A percentile compares a stretch with the other conserved stretches of the same genome.
Evolutionary conservation across 1,140 invertebrate genomes (phyloP).

Genomic region (Drosophila orosa): DNA sequence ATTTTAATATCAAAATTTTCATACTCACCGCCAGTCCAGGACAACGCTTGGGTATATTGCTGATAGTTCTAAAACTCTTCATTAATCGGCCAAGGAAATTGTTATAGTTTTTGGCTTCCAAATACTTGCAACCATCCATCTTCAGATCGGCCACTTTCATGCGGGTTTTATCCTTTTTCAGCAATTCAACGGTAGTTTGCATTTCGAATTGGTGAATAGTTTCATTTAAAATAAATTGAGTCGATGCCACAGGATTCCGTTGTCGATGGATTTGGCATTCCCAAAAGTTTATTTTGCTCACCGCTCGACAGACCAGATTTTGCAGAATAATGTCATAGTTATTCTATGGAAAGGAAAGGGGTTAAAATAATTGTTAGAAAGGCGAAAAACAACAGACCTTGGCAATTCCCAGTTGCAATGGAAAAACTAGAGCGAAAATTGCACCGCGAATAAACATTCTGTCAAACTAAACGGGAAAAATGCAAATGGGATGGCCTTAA

Average conservation of each 20-base stretch:
- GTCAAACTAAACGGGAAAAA: constrained; percentile 19
- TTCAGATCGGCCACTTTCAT: constrained; percentile 28
- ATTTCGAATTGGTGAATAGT: constrained; percentile 22
- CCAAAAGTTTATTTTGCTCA: constrained; percentile 3
- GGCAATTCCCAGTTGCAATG: constrained; percentile 5
- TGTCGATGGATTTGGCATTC: constrained; percentile 20
- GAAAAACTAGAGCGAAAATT: constrained; percentile 5
- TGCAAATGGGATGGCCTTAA: constrained; percentile 15
- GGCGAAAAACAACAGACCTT: constrained; percentile 19
- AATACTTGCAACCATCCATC: constrained; percentile 60
- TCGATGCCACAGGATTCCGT: not conserved
- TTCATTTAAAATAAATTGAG: constrained; percentile 18
- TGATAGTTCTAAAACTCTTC: constrained; percentile 18
- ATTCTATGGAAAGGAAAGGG: not conserved
- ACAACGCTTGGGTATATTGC: constrained; percentile 43
- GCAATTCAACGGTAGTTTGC: constrained; percentile 12
- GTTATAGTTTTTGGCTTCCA: constrained; percentile 13
- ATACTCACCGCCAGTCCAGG: constrained; percentile 32
- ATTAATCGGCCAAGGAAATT: constrained; percentile 38
- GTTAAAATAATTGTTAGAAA: not conserved
- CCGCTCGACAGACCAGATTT: constrained; percentile 17
- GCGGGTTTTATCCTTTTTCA: constrained; percentile 47
- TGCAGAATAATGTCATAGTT: constrained; percentile 37
- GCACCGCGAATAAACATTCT: constrained; percentile 12
- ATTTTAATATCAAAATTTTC: not conserved